Evolutionary conservation across 2,888 invertebrate genomes (phyloP), one percentile per base, ranked within the genome.

Genomic region (Rhodophaea formosa): DNA sequence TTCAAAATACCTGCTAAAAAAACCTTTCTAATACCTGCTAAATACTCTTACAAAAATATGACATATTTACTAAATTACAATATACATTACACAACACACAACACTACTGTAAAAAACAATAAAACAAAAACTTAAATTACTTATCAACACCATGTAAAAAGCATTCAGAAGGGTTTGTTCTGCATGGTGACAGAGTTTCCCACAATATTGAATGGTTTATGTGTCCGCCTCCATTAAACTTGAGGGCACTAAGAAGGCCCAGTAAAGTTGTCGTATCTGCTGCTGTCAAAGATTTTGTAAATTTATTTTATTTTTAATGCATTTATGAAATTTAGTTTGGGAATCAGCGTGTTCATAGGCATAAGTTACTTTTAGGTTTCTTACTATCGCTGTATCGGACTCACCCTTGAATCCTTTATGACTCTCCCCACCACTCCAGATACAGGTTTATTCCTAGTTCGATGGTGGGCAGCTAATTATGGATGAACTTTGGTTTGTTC

Each of bases 221-320:
- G 80, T 99, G 99, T 29, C 99, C 99, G 57, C 99, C 99, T 6
- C 99, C 99, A 87, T 99, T 99, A 83, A 99, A 99, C 76, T 95
- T 96, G 45, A 99, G 88, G 0, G 96, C 96, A 35, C 95, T 95
- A 49, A 93, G 93, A 23, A 99, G 89, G 1, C 94, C 88, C 64
- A 99, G 94, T 53, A 96, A 93, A 44, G 95, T 92, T 55, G 92
- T 93, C 0, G 95, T 92, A 77, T 97, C 95, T 64, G 93, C 95
- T 94, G 80, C 75, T 90, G 86, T 67, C 75, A 77, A 70, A 68
- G 23, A 46, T 46, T 46, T 10, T 7, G 10, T 14, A 16, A 45
- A 8, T 23, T 29, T 1, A 12, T 23, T 17, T 23, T 46, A 46
- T 5, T 46, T 10, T 67, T 57, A 62, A 47, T 43, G 56, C 60